Evolutionary conservation across 1,140 invertebrate genomes (phyloP).

Genomic region (Cyrtorhinus lividipennis): DNA sequence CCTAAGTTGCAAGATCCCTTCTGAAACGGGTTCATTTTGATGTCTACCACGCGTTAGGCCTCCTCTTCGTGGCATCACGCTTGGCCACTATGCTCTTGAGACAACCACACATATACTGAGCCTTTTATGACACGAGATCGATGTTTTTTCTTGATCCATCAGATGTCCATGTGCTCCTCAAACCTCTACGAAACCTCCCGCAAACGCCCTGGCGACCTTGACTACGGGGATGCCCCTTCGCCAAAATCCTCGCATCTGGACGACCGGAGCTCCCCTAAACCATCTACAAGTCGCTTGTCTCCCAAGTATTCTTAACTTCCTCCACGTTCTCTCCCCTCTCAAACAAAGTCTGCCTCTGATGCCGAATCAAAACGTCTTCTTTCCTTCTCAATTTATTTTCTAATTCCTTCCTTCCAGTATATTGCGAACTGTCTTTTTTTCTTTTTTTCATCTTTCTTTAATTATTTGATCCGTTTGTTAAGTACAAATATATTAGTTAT

Average conservation of each 20-base stretch:
- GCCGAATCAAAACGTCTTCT: neutral
- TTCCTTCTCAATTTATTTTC: neutral
- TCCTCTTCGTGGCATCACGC: no score
- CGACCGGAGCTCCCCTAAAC: neutral
- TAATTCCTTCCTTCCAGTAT: no score
- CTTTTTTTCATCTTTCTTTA: no score
- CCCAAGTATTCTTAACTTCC: conserved; percentile 4
- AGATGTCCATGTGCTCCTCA: neutral
- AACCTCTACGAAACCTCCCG: neutral
- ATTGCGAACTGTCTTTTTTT: no score
- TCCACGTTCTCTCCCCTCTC: neutral
- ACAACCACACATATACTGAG: neutral
- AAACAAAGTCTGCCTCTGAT: neutral
- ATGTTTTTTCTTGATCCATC: neutral
- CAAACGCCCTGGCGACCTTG: conserved; percentile 6
- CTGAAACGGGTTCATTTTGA: no score
- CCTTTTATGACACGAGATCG: no score
- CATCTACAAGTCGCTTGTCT: conserved; percentile 8
- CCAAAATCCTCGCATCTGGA: conserved; percentile 1
- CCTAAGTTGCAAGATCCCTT: neutral
- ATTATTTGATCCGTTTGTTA: no score
- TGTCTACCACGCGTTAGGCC: no score
- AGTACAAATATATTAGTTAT: conserved; percentile 2
- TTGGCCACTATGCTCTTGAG: neutral
- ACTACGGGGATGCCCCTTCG: neutral